These are phyloP conservation scores for Micoletzkya japonica DNA, from an alignment of 2,888 invertebrate genomes.

Conservation along the genomic window DNA sequence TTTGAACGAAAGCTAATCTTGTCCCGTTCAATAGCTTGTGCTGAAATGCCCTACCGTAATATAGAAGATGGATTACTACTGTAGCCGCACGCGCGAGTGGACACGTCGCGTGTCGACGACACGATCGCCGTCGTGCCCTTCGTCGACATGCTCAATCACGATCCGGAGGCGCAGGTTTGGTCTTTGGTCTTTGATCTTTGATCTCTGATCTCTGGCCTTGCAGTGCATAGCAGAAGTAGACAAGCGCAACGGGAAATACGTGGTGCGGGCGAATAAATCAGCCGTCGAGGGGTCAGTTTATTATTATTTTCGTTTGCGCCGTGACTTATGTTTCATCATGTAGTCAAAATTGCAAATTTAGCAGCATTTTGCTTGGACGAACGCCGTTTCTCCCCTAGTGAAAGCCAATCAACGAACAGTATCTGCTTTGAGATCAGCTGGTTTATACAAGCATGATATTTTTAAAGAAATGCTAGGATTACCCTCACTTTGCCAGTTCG, in stretches of 20 bases:
- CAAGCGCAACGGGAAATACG: conserved; percentile 30
- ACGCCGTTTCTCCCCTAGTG: too few relatives aligned
- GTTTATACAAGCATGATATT: neutral
- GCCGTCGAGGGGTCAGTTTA: conserved; percentile 7
- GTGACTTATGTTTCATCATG: neutral
- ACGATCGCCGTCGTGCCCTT: conserved; percentile 59
- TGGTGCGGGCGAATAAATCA: conserved; percentile 29
- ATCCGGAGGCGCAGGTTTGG: conserved; percentile 37
- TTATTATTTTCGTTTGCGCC: neutral
- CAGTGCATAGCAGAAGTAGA: conserved; percentile 43
- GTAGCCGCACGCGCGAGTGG: conserved; percentile 20
- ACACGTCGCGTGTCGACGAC: conserved; percentile 34
- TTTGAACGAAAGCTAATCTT: too few relatives aligned
- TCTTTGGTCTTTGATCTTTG: neutral
- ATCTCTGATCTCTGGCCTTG: conserved; percentile 5
- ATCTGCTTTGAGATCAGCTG: neutral
- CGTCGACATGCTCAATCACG: conserved; percentile 62
- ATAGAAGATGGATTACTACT: neutral
- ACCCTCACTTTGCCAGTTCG: conserved; percentile 28
- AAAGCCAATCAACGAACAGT: too few relatives aligned
- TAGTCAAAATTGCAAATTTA: neutral
- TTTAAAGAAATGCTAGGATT: neutral
- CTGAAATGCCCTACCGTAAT: neutral
- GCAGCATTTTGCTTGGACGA: neutral
- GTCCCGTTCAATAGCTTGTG: too few relatives aligned